These are phyloP conservation scores for Drosophila aff. DNA, from an alignment of 1,140 invertebrate species.

Conservation along the genomic window DNA sequence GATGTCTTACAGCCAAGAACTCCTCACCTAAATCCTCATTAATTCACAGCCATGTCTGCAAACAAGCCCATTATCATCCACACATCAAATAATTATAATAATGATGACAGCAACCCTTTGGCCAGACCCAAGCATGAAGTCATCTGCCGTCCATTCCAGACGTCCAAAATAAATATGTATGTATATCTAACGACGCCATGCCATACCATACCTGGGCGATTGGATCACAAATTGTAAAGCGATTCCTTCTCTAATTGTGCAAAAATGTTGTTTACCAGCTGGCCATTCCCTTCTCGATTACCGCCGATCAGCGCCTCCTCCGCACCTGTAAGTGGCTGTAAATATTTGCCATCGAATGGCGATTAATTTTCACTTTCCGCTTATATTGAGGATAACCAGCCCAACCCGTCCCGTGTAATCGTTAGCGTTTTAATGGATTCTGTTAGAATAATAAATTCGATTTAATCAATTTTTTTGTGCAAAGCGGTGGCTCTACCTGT, in stretches of 20 bases:
- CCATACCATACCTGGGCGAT: slow-evolving; percentile 22
- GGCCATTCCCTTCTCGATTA: slow-evolving; percentile 9
- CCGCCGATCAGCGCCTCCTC: neutral
- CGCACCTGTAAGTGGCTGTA: slow-evolving; percentile 6
- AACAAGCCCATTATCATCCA: slow-evolving; percentile 8
- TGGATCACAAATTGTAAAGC: slow-evolving; percentile 32
- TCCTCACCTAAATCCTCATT: slow-evolving; percentile 17
- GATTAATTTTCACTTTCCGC: slow-evolving; percentile 54
- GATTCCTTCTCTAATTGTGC: slow-evolving; percentile 39
- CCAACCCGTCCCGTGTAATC: slow-evolving; percentile 52
- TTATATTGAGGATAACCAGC: slow-evolving; percentile 34
- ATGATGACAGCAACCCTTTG: slow-evolving; percentile 40
- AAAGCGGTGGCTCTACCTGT: slow-evolving; percentile 33
- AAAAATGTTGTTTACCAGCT: slow-evolving; percentile 37
- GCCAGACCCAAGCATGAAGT: slow-evolving; percentile 35
- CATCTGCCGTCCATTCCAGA: slow-evolving; percentile 21
- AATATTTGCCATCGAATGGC: slow-evolving; percentile 34
- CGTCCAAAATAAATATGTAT: slow-evolving; percentile 1
- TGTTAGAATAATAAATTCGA: slow-evolving; percentile 48
- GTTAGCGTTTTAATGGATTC: slow-evolving; percentile 52
- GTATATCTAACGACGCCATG: slow-evolving; percentile 22
- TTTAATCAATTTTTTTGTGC: slow-evolving; percentile 36
- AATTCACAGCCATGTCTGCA: slow-evolving; percentile 26
- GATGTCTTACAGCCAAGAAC: neutral
- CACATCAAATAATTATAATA: slow-evolving; percentile 38